These are phyloP conservation scores for Perodicticus potto DNA, from an alignment of 2,797 vertebrate species.

Conservation along the genomic window DNA sequence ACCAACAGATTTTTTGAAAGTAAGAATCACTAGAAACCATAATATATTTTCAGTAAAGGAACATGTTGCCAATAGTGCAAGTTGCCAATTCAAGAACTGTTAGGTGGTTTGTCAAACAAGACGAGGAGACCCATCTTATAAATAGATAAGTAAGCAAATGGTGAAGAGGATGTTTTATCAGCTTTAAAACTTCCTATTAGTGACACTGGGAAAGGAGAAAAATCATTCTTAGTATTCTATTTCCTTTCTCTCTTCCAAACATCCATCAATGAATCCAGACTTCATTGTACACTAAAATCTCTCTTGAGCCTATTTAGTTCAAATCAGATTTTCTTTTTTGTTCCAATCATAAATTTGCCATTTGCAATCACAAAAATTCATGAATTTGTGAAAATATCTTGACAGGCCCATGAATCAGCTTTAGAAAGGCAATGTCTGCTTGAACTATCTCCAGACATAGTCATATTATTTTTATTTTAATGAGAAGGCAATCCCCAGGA, in stretches of 20 bases:
- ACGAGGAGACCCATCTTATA: background rate
- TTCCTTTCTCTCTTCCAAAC: background rate
- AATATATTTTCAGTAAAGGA: background rate
- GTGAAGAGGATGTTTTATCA: background rate
- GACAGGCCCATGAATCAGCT: constrained; percentile 37
- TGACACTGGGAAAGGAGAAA: background rate
- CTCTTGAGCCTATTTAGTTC: background rate
- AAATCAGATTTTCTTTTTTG: constrained; percentile 38
- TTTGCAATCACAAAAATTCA: constrained; percentile 29
- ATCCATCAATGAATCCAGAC: background rate
- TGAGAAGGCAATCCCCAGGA: constrained; percentile 68
- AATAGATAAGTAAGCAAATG: background rate
- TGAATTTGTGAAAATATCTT: constrained; percentile 61
- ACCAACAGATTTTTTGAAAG: background rate
- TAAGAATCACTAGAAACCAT: constrained; percentile 16
- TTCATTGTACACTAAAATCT: constrained; percentile 17
- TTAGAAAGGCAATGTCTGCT: constrained; percentile 37
- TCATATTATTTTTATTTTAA: constrained; percentile 67
- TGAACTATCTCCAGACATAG: constrained; percentile 60
- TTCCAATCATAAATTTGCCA: constrained; percentile 21
- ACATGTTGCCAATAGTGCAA: background rate
- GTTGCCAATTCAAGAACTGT: background rate
- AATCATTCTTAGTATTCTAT: background rate
- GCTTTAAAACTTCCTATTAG: background rate
- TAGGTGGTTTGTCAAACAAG: background rate